These are phyloP conservation scores for Leptothorax acervorum DNA, from an alignment of 2,888 invertebrate genomes.

Conservation along the genomic window DNA sequence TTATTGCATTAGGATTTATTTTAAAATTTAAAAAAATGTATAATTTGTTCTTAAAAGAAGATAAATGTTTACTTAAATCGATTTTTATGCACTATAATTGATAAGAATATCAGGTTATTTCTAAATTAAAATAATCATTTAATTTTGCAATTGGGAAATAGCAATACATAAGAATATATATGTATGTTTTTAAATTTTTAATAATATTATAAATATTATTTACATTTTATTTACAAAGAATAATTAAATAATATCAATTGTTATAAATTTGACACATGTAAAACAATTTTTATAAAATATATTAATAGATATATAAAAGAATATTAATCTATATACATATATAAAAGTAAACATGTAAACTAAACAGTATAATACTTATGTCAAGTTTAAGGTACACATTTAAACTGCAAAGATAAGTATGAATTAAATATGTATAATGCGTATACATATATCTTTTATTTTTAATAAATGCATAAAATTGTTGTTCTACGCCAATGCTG, in stretches of 20 bases:
- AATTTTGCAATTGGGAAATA: neutral
- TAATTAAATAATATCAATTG: neutral
- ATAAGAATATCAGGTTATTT: neutral
- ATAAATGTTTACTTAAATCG: neutral
- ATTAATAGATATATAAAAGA: neutral
- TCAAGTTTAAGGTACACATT: neutral
- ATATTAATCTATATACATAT: neutral
- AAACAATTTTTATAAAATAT: neutral
- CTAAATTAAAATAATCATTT: neutral
- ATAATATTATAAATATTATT: neutral
- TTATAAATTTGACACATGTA: neutral
- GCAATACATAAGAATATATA: neutral
- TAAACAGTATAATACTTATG: neutral
- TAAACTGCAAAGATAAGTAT: neutral
- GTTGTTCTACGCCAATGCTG: slow-evolving; percentile 72
- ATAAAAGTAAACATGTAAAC: neutral
- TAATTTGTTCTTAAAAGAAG: no score
- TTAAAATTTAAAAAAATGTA: neutral
- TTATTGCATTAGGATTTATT: neutral
- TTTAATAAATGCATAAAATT: slow-evolving; percentile 12
- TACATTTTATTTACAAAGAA: neutral
- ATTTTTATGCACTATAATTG: neutral
- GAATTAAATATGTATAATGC: neutral
- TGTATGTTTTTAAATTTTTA: neutral
- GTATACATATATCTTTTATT: neutral